Evolutionary conservation across 2,888 invertebrate genomes (phyloP).

Genomic region (Aphidoletes aphidimyza): DNA sequence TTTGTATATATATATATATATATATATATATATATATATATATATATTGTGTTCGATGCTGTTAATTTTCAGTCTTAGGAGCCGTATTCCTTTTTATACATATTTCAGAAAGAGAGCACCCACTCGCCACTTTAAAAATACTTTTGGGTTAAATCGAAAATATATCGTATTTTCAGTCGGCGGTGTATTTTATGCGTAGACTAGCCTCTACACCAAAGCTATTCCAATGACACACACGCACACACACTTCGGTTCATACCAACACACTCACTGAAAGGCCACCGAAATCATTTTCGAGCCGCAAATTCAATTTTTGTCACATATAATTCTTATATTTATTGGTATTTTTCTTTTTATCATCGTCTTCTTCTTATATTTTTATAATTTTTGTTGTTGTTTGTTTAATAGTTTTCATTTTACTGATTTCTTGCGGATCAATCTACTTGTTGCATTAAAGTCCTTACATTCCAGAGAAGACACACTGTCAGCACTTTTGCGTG

Average conservation of each 20-base stretch:
- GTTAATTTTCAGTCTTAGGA: constrained; percentile 2
- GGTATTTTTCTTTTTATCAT: not conserved
- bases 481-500: no score
- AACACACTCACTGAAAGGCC: constrained; percentile 43
- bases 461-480: not conserved
- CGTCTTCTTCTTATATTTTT: not conserved
- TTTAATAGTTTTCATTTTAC: not conserved
- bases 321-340: not conserved
- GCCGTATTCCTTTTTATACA: constrained; percentile 22
- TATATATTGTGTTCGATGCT: not conserved
- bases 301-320: not conserved
- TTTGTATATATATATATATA: no score
- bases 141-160: constrained; percentile 53
- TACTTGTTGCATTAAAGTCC: not conserved
- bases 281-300: not conserved
- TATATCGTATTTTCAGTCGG: constrained; percentile 44
- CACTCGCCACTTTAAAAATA: constrained; percentile 54
- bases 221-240: constrained; percentile 34
- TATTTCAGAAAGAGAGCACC: constrained; percentile 52
- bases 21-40: no score
- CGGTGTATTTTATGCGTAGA: constrained; percentile 33
- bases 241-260: constrained; percentile 52
- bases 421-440: not conserved
- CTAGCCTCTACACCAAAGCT: not conserved
- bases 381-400: not conserved